Conservation (phyloP, 2,113 vertebrate genomes). For the Heteronetta atricapilla region DNA sequence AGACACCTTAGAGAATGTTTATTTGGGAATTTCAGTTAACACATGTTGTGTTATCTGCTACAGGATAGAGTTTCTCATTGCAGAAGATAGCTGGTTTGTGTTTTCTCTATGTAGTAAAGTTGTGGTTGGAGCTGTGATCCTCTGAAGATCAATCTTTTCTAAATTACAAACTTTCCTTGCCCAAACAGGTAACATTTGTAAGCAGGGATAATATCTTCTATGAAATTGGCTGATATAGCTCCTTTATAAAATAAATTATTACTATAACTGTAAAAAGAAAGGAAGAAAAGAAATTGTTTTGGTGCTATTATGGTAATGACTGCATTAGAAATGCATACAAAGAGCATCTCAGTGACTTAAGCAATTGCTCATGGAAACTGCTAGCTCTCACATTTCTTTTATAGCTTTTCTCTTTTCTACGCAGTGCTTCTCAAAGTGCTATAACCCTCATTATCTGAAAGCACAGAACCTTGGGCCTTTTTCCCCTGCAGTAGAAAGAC, state of each 20-base stretch:
- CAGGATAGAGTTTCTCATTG: neutral
- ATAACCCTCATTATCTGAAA: neutral
- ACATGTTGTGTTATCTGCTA: neutral
- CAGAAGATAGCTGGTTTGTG: neutral
- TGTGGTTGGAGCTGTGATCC: neutral
- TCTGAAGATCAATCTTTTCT: slow-evolving; percentile 5
- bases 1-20: neutral
- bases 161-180: neutral
- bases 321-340: slow-evolving; percentile 13
- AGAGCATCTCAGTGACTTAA: neutral
- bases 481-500: neutral
- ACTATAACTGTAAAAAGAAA: neutral
- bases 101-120: neutral
- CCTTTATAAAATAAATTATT: slow-evolving; percentile 24
- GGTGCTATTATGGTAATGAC: slow-evolving; percentile 24
- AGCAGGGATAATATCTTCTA: neutral
- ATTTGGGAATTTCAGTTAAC: neutral
- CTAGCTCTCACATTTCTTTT: neutral
- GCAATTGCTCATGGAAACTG: neutral
- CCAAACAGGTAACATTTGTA: neutral
- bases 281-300: neutral
- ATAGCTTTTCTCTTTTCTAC: neutral
- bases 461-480: rapidly evolving
- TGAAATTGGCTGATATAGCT: neutral
- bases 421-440: neutral